These are phyloP conservation scores for Mimas tiliae DNA, from an alignment of 2,888 invertebrate species.

Conservation along the genomic window DNA sequence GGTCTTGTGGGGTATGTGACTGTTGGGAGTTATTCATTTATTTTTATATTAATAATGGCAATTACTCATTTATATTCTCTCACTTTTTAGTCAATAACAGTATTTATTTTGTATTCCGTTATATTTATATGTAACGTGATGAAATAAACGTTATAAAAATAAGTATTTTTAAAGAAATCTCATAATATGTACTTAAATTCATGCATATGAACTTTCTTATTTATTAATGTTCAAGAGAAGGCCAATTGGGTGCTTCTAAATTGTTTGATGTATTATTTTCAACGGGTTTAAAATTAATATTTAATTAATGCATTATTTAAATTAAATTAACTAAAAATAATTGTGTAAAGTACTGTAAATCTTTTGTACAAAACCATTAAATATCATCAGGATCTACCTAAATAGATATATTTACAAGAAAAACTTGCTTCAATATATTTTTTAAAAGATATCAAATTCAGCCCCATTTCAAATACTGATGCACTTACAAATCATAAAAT, in stretches of 20 bases:
- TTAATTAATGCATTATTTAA: not conserved
- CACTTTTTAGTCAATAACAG: not conserved
- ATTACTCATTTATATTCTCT: too few species aligned
- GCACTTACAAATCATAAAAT: conserved; percentile 15
- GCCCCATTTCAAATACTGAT: not conserved
- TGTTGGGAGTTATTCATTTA: too few species aligned
- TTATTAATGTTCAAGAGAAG: not conserved
- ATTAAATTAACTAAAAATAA: too few species aligned
- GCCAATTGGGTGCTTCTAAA: too few species aligned
- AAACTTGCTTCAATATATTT: not conserved
- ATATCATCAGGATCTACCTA: not conserved
- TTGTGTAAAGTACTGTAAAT: not conserved
- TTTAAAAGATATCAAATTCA: not conserved
- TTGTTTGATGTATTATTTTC: not conserved
- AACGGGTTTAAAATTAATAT: not conserved
- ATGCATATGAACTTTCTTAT: not conserved
- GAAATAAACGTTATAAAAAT: not conserved
- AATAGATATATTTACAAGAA: too few species aligned
- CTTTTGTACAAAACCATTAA: not conserved
- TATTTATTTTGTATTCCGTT: conserved; percentile 5
- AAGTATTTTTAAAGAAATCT: not conserved
- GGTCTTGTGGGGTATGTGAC: too few species aligned
- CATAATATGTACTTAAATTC: not conserved
- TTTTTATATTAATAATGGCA: too few species aligned
- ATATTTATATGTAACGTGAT: not conserved